Evolutionary conservation across 2,888 invertebrate species (phyloP).

Genomic region (Maniola hyperantus): DNA sequence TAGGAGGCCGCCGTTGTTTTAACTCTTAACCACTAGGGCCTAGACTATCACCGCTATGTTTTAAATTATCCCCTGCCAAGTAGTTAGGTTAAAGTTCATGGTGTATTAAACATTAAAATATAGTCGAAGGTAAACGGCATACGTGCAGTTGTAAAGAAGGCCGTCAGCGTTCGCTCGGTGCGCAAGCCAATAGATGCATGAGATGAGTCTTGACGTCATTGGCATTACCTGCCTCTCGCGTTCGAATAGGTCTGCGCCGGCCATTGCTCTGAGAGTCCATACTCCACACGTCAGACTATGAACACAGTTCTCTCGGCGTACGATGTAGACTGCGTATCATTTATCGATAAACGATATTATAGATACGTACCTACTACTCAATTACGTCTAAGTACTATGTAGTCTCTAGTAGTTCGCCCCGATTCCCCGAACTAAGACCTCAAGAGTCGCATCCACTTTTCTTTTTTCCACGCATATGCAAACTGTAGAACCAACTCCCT

Average conservation of each 20-base stretch:
- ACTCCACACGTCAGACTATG: slow-evolving; percentile 21
- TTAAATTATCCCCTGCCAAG: too few species aligned
- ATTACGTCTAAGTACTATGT: too few species aligned
- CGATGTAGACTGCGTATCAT: neutral
- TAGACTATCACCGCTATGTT: too few species aligned
- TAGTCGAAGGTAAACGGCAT: slow-evolving; percentile 36
- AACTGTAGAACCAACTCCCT: too few species aligned
- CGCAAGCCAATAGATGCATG: slow-evolving; percentile 38
- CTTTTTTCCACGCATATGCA: too few species aligned
- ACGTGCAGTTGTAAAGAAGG: slow-evolving; percentile 32
- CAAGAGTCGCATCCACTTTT: too few species aligned
- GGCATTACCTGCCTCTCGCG: slow-evolving; percentile 41
- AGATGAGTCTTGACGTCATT: slow-evolving; percentile 55
- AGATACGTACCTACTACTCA: too few species aligned
- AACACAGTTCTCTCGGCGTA: slow-evolving; percentile 4
- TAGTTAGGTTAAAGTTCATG: slow-evolving; percentile 27
- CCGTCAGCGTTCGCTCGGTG: slow-evolving; percentile 17
- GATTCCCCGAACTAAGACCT: too few species aligned
- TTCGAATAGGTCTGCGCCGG: slow-evolving; percentile 40
- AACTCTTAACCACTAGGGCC: too few species aligned
- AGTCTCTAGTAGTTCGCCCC: too few species aligned
- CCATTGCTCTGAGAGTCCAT: slow-evolving; percentile 54
- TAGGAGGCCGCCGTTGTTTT: too few species aligned
- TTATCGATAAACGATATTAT: too few species aligned
- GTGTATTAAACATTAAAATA: slow-evolving; percentile 27